Percentiles rank a stretch among this genome's conserved stretches.
Evolutionary conservation across 2,888 invertebrate genomes (phyloP).

Genomic region (Zelleria hepariella): DNA sequence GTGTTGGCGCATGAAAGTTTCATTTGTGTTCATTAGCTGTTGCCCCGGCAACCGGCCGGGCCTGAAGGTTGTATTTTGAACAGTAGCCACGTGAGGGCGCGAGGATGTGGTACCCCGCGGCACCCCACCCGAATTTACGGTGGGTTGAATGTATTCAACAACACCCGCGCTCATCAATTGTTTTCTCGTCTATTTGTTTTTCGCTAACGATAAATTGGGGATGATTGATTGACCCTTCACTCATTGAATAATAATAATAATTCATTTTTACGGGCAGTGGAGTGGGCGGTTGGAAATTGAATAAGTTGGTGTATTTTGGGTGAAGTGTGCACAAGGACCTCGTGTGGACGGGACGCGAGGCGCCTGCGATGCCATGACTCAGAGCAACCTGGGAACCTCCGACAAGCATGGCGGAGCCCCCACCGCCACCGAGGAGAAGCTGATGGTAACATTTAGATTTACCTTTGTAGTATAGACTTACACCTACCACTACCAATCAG

Average conservation of each 20-base stretch:
- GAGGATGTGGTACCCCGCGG: conserved; percentile 24
- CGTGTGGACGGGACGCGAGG: neutral
- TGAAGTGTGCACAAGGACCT: conserved; percentile 10
- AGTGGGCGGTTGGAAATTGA: too few species aligned
- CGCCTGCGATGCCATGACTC: conserved; percentile 51
- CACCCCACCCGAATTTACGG: conserved; percentile 12
- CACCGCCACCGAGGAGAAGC: conserved; percentile 58
- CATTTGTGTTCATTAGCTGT: conserved; percentile 64
- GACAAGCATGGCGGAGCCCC: conserved; percentile 47
- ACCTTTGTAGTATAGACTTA: too few species aligned
- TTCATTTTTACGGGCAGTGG: neutral
- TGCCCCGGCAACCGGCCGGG: conserved; percentile 44
- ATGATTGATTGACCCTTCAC: conserved; percentile 16
- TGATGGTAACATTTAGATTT: conserved; percentile 42
- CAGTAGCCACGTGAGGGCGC: conserved; percentile 50
- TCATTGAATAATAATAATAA: conserved; percentile 8
- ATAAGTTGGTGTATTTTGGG: neutral
- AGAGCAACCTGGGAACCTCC: conserved; percentile 40
- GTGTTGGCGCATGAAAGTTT: conserved; percentile 41
- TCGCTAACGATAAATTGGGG: conserved; percentile 10
- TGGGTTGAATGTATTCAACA: neutral
- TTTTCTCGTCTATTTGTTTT: conserved; percentile 1
- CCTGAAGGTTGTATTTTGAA: conserved; percentile 56
- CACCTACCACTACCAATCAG: too few species aligned
- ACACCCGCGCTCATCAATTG: neutral